Evolutionary conservation across 2,113 vertebrate species (phyloP).

Genomic region (Falco punctatus): DNA sequence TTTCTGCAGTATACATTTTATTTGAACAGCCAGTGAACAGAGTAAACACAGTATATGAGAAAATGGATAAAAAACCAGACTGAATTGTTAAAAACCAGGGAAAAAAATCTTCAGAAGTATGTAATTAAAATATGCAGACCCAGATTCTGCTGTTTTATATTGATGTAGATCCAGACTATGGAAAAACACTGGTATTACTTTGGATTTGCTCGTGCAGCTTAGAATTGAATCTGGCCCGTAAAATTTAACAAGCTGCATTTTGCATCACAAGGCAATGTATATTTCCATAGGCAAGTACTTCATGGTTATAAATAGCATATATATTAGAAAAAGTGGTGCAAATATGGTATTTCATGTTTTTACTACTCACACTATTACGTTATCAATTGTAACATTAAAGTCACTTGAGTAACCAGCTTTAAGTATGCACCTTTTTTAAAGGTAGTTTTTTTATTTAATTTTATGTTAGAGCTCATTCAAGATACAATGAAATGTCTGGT

Average conservation of each 20-base stretch:
- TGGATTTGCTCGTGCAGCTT: background rate
- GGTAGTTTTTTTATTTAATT: background rate
- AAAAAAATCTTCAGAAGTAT: background rate
- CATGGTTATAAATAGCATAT: background rate
- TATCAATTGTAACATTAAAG: slow-evolving; percentile 13
- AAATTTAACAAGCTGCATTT: slow-evolving; percentile 34
- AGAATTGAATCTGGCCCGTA: background rate
- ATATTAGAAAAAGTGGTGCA: background rate
- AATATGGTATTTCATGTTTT: slow-evolving; percentile 27
- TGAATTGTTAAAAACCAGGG: background rate
- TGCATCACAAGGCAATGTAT: background rate
- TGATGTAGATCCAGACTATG: background rate
- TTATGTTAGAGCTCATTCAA: slow-evolving; percentile 33
- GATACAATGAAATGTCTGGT: slow-evolving; percentile 19
- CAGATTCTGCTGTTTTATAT: background rate
- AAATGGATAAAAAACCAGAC: background rate
- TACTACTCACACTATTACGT: background rate
- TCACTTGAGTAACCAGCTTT: slow-evolving; percentile 13
- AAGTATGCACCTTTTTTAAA: slow-evolving; percentile 20
- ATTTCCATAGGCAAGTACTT: background rate
- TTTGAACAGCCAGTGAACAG: background rate
- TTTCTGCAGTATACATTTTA: background rate
- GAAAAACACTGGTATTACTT: background rate
- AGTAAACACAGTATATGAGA: background rate
- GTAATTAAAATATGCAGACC: background rate